Conservation (phyloP, 2,113 vertebrate genomes). For the Dromas ardeola region DNA sequence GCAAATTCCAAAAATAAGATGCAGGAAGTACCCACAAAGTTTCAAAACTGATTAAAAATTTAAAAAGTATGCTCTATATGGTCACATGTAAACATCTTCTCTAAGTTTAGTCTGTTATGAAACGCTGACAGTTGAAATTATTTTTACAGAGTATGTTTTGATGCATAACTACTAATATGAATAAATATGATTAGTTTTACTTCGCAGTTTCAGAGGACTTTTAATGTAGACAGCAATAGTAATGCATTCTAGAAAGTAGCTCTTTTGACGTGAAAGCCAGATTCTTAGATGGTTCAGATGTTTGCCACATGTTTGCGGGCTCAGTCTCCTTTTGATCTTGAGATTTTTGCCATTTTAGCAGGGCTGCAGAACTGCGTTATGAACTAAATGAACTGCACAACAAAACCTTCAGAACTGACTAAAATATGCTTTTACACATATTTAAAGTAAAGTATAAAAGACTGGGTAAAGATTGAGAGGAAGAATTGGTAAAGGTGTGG, state of each 20-base stretch:
- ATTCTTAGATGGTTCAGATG: neutral
- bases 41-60: neutral
- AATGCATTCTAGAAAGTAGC: neutral
- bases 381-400: too few species aligned
- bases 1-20: neutral
- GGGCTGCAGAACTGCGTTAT: too few species aligned
- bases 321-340: neutral
- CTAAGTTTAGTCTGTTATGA: neutral
- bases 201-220: slow-evolving; percentile 2
- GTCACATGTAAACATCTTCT: neutral
- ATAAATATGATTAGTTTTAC: neutral
- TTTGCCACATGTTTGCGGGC: neutral
- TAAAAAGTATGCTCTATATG: neutral
- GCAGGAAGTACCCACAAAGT: neutral
- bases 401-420: too few species aligned
- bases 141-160: neutral
- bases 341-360: neutral
- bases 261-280: neutral
- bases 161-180: neutral
- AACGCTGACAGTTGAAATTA: neutral
- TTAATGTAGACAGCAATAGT: neutral
- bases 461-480: too few species aligned
- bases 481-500: too few species aligned
- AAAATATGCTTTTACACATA: too few species aligned
- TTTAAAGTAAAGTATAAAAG: neutral